phyloP scores from a whole-genome alignment of 1,140 invertebrate species.

The Monomorium pharaonis region DNA sequence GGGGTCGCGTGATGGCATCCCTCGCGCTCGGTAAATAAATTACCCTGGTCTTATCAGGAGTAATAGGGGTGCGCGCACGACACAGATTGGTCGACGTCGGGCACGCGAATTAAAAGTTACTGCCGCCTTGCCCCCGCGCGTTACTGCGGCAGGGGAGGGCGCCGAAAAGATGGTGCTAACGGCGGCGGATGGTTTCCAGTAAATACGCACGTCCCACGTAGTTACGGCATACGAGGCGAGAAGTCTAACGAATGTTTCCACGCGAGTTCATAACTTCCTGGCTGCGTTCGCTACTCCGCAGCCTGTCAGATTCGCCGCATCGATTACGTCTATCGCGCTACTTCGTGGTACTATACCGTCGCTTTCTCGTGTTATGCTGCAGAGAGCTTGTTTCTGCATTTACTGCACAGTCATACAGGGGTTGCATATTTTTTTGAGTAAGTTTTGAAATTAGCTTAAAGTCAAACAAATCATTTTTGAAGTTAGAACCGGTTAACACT shows the following conservation, averaged over 20 bases:
- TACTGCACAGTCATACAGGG: not conserved
- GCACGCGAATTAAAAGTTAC: conserved; percentile 85
- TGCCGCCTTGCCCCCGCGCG: conserved; percentile 37
- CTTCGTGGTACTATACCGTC: not conserved
- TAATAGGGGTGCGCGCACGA: conserved; percentile 84
- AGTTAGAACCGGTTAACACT: not conserved
- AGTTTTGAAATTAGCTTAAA: not conserved
- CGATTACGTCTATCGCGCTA: conserved; percentile 39
- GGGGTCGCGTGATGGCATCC: conserved; percentile 83
- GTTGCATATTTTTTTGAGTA: not conserved
- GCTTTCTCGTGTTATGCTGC: not conserved
- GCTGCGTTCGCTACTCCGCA: conserved; percentile 2
- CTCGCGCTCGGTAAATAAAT: conserved; percentile 84
- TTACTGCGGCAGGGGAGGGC: not conserved
- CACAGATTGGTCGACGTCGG: conserved; percentile 83
- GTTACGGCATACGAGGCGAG: not conserved
- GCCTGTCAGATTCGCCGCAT: conserved; percentile 28
- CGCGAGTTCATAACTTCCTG: conserved; percentile 19
- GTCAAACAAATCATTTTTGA: not conserved
- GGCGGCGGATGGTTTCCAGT: conserved; percentile 3
- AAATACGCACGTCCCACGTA: conserved; percentile 17
- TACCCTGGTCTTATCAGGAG: conserved; percentile 83
- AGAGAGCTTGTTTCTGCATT: not conserved
- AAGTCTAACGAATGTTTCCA: conserved; percentile 44
- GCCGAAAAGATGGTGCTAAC: conserved; percentile 38